Base-by-base conservation (phyloP, 2,113 vertebrate species). In the Myotis brandtii region DNA sequence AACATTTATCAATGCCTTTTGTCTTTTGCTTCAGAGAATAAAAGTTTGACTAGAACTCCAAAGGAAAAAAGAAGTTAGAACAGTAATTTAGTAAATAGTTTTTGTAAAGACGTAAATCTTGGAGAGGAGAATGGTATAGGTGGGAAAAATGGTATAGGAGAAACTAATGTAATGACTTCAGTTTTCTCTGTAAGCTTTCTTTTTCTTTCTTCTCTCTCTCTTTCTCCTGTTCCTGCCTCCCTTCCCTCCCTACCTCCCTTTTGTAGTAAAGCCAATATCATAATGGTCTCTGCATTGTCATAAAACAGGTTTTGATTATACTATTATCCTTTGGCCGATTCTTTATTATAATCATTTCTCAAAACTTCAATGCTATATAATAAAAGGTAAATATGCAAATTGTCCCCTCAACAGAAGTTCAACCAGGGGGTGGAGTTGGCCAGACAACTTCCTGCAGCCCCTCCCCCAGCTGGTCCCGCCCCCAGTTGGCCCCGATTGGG, bases 11-110 rank as follows among this genome's bases (percentile, higher is more conserved):
- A 46, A 11, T 59, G 18, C 27, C 7, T 73, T 92, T 84, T 83
- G 48, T 91, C 34, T 90, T 94, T 90, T 25, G 17, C 27, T 93
- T 86, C 34, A 89, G 91, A 94, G 21, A 77, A 96, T 43, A 80
- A 75, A 79, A 37, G 7, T 91, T 76, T 73, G 85, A 10, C 17
- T 37, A 48, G 70, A 77, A 73, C 59, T 21, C 73, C 30, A 52
- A 89, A 75, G 54, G 11, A 64, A 81, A 95, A 91, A 81, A 20
- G n/a, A 59, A 81, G 5, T 30, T 16, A n/a, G 43, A 79, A 62
- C 37, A 43, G 40, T 66, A 16, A 62, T 79, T n/a, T 59, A n/a
- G 23, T 62, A 25, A 62, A n/a, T 62, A 91, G 21, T 69, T 75
- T 96, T 84, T 46, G 9, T 64, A 21, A 85, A 91, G 43, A 80